Evolutionary conservation across 2,797 vertebrate species (phyloP), one percentile per base, ranked within the genome.

Genomic region (Sebastiscus tertius): DNA sequence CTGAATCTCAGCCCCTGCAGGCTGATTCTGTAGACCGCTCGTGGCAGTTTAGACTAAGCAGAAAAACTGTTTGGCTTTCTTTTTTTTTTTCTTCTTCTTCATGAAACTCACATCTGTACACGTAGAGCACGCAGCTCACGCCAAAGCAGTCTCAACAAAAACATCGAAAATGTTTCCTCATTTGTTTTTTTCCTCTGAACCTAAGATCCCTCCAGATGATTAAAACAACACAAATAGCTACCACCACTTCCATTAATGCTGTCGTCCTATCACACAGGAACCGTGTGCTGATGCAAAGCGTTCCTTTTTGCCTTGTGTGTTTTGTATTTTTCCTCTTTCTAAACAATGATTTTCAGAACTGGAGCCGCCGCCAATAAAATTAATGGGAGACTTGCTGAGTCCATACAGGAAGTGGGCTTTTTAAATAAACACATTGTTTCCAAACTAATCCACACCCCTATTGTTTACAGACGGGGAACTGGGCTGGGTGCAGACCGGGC

Each of bases 381-480:
- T 94, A 96, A 96, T 96, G 95, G 95, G 89, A 94, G 92, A 93
- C 91, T 91, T 92, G 94, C 94, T 91, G 91, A 95, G 95, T 95
- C 87, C 93, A 93, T 94, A 92, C 94, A 95, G 95, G 95, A 96
- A 96, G 94, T 89, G 85, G 80, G 86, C 94, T 95, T 95, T 96
- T 96, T 93, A 96, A 96, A 96, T 96, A 96, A 96, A 96, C 95
- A 96, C 95, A 96, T 96, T 96, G 96, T 96, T 96, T 96, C 94
- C 88, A 95, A 96, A 95, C 90, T 94, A 96, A 96, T 96, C 94
- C 95, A 95, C 96, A 95, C 95, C 95, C 95, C 88, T 93, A 95
- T 95, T 96, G 96, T 96, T 96, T 96, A 96, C 95, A 94, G 93
- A 93, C 82, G 89, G 91, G 91, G 91, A 94, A 91, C 91, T 88